Conservation (phyloP, 2,888 invertebrate genomes). For the Nymphalis urticae region DNA sequence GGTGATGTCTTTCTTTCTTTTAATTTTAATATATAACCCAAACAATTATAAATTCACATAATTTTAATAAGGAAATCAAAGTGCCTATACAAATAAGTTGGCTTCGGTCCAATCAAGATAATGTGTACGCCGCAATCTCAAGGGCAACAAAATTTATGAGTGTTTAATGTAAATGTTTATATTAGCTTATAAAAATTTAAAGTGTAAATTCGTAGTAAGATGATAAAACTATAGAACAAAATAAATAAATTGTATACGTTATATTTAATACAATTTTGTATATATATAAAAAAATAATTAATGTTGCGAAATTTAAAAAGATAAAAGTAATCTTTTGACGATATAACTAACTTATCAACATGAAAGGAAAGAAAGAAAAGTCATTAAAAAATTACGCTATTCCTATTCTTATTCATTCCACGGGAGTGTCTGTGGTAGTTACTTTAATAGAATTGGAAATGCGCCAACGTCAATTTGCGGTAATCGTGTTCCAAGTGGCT, state of each 20-base stretch:
- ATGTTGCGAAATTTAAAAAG: not conserved
- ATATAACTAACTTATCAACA: not conserved
- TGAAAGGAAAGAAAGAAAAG: constrained; percentile 10
- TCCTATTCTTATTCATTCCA: constrained; percentile 40
- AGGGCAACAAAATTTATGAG: constrained; percentile 61
- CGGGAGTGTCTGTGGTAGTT: constrained; percentile 41
- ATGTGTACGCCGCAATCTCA: constrained; percentile 58
- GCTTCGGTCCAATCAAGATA: constrained; percentile 60
- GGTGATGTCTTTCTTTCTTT: not conserved
- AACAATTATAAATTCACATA: not conserved
- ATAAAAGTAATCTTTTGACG: not conserved
- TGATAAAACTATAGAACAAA: not conserved
- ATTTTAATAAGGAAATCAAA: constrained; percentile 55
- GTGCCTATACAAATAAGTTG: constrained; percentile 61
- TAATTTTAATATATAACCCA: not conserved
- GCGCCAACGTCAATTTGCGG: constrained; percentile 66
- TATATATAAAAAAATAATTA: not conserved
- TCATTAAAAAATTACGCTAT: constrained; percentile 34
- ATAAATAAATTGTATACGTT: not conserved
- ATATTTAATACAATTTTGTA: too few species aligned
- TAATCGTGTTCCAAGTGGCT: constrained; percentile 71
- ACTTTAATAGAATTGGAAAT: constrained; percentile 63
- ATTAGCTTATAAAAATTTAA: constrained; percentile 36
- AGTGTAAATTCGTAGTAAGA: constrained; percentile 1
- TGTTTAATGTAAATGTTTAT: constrained; percentile 49